Conservation (phyloP, 23 tunicate species). For the Ascidia mentula region DNA sequence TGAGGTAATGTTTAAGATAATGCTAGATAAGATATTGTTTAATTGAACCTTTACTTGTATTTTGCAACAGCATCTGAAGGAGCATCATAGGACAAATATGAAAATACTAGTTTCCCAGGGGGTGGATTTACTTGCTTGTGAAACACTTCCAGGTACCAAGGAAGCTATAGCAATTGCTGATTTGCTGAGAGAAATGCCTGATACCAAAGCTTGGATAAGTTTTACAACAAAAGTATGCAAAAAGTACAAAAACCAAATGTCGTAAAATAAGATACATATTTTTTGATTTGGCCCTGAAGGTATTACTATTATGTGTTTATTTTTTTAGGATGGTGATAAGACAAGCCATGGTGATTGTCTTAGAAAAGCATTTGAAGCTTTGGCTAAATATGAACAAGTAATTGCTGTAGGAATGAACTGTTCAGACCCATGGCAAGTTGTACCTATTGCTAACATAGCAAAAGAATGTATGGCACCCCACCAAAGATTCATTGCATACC, state of each 20-base stretch:
- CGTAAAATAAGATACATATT: neutral
- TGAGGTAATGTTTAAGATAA: conserved; percentile 15
- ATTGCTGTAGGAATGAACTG: conserved; percentile 85
- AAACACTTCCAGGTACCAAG: conserved; percentile 77
- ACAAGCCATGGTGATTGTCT: conserved; percentile 80
- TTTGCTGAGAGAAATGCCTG: conserved; percentile 53
- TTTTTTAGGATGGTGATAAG: conserved; percentile 33
- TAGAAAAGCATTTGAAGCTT: conserved; percentile 27
- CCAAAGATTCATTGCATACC: conserved; percentile 64
- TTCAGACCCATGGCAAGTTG: conserved; percentile 24
- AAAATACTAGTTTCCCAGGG: conserved; percentile 49
- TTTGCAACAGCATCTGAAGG: conserved; percentile 23
- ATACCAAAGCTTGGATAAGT: conserved; percentile 84
- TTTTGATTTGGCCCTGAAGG: neutral
- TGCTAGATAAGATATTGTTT: neutral
- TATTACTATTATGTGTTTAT: neutral
- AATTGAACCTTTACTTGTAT: neutral
- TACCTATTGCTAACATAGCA: conserved; percentile 20
- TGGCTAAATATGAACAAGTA: conserved; percentile 49
- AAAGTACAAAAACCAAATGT: neutral
- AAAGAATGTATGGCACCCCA: conserved; percentile 26
- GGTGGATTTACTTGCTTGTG: conserved; percentile 72
- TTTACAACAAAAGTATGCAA: conserved; percentile 56
- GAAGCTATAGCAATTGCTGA: conserved; percentile 74
- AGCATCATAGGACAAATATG: conserved; percentile 62